These are phyloP conservation scores for Isotomurus palustris DNA, from an alignment of 2,888 invertebrate species.

Conservation along the genomic window DNA sequence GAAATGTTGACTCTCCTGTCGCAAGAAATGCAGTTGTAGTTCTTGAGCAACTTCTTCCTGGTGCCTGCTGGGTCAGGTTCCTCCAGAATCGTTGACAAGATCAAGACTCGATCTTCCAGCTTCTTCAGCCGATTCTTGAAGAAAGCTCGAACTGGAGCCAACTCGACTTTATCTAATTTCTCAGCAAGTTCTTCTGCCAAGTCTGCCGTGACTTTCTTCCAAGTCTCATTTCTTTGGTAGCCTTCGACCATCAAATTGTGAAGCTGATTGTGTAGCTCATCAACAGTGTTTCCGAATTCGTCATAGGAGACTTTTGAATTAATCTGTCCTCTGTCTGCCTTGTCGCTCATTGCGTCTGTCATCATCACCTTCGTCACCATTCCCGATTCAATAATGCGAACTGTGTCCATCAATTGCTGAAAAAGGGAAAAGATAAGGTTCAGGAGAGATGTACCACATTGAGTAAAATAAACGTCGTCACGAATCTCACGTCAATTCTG, in stretches of 20 bases:
- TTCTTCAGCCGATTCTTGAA: slow-evolving; percentile 29
- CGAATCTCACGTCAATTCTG: slow-evolving; percentile 16
- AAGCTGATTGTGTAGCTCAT: slow-evolving; percentile 23
- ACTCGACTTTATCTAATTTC: slow-evolving; percentile 32
- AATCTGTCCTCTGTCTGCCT: slow-evolving; percentile 27
- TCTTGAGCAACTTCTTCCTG: slow-evolving; percentile 31
- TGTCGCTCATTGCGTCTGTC: slow-evolving; percentile 30
- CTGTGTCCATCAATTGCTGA: slow-evolving; percentile 7
- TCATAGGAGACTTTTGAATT: slow-evolving; percentile 31
- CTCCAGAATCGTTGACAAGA: slow-evolving; percentile 17
- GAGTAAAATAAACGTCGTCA: neutral
- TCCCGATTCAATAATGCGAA: slow-evolving; percentile 12
- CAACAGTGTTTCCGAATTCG: slow-evolving; percentile 31
- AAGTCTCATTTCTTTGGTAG: slow-evolving; percentile 31
- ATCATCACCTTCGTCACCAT: slow-evolving; percentile 33
- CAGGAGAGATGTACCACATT: too few relatives aligned
- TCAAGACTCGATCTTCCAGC: slow-evolving; percentile 23
- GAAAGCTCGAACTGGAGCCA: slow-evolving; percentile 31
- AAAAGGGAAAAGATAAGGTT: neutral
- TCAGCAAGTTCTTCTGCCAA: slow-evolving; percentile 27
- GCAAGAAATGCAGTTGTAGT: slow-evolving; percentile 35
- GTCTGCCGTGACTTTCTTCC: slow-evolving; percentile 29
- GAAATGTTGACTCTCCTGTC: slow-evolving; percentile 32
- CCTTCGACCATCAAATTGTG: slow-evolving; percentile 32
- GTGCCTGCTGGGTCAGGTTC: slow-evolving; percentile 40